phyloP scores from a whole-genome alignment of 2,888 invertebrate genomes.

The Caenorhabditis uteleia region DNA sequence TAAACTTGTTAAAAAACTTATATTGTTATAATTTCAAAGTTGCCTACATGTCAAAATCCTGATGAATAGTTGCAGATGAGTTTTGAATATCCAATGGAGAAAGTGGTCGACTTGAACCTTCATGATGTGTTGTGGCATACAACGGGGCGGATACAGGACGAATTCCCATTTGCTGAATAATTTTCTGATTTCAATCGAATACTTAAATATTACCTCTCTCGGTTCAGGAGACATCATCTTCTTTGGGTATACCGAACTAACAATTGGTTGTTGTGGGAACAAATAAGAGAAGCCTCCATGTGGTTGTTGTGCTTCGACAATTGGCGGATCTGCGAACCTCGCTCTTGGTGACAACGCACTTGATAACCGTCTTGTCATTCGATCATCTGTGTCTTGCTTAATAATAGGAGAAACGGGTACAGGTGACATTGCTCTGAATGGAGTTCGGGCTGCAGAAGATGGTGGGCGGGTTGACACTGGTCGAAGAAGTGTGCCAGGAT shows the following conservation, averaged over 20 bases:
- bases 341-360: slow-evolving; percentile 47
- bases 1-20: not conserved
- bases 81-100: slow-evolving; percentile 37
- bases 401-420: slow-evolving; percentile 40
- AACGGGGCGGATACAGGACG: slow-evolving; percentile 45
- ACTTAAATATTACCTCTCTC: slow-evolving; percentile 12
- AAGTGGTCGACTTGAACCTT: slow-evolving; percentile 32
- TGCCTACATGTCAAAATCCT: slow-evolving; percentile 20
- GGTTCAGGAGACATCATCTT: slow-evolving; percentile 53
- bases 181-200: not conserved
- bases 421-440: slow-evolving; percentile 32
- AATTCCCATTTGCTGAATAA: slow-evolving; percentile 13
- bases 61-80: slow-evolving; percentile 19
- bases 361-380: slow-evolving; percentile 16
- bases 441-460: slow-evolving; percentile 25
- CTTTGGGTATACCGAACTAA: slow-evolving; percentile 49
- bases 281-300: slow-evolving; percentile 63
- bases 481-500: slow-evolving; percentile 35
- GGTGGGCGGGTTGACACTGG: slow-evolving; percentile 43
- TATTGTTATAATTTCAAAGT: not conserved
- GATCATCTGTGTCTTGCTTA: slow-evolving; percentile 29
- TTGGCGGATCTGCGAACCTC: slow-evolving; percentile 57
- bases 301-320: slow-evolving; percentile 51
- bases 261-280: slow-evolving; percentile 60
- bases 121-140: slow-evolving; percentile 34